A percentile compares a stretch with the other conserved stretches of the same genome.
Evolutionary conservation across 2,113 vertebrate species (phyloP).

Genomic region (Perognathus longimembris): DNA sequence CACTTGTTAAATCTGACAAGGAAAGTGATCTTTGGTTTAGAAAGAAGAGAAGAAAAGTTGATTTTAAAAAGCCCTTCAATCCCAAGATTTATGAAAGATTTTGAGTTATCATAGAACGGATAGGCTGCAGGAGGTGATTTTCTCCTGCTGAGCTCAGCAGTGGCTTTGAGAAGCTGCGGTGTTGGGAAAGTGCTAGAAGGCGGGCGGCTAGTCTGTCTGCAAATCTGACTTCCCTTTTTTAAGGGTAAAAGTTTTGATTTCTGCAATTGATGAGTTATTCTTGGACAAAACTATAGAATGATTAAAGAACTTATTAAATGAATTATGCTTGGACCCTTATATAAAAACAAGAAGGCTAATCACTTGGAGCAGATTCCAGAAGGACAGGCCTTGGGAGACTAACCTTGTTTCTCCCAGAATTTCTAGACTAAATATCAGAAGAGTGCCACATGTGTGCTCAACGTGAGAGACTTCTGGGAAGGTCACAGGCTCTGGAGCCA

Average conservation of each 20-base stretch:
- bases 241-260: not conserved
- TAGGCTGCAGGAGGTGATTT: too few relatives aligned
- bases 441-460: not conserved
- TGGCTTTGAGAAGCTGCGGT: not conserved
- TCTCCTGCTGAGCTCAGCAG: not conserved
- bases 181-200: not conserved
- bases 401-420: slow-evolving; percentile 14
- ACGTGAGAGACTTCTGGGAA: not conserved
- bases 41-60: slow-evolving; percentile 53
- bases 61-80: slow-evolving; percentile 41
- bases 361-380: not conserved
- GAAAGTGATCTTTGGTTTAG: slow-evolving; percentile 62
- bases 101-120: not conserved
- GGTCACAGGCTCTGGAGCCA: not conserved
- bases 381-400: not conserved
- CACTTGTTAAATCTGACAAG: slow-evolving; percentile 62
- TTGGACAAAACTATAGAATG: not conserved
- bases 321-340: not conserved
- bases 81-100: slow-evolving; percentile 49
- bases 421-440: not conserved
- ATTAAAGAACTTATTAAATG: slow-evolving; percentile 29
- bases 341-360: not conserved
- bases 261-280: not conserved
- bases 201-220: not conserved
- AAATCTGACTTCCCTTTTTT: not conserved